Evolutionary conservation across 2,888 invertebrate species (phyloP).

Genomic region (Clivina fossor): DNA sequence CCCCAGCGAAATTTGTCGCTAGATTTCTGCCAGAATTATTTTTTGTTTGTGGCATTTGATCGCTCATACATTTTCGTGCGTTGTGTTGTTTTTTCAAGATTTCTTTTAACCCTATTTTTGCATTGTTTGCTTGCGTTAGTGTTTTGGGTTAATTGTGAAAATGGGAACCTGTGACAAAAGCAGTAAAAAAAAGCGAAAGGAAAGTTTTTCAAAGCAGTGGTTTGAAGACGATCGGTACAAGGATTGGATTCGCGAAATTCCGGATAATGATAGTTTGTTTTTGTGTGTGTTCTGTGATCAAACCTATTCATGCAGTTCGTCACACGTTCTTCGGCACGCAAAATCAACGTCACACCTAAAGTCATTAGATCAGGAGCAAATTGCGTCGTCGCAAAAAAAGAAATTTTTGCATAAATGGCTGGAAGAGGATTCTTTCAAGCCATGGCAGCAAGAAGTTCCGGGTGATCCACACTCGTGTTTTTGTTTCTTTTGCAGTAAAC

Average conservation of each 20-base stretch:
- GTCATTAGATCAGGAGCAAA: not conserved
- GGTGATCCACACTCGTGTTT: conserved; percentile 2
- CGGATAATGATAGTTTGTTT: not conserved
- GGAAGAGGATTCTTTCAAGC: conserved; percentile 11
- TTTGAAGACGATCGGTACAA: not conserved
- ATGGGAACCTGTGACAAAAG: no score
- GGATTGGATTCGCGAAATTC: not conserved
- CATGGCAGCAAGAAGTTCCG: conserved; percentile 13
- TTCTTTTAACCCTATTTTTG: no score
- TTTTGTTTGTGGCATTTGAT: no score
- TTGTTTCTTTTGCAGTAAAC: conserved; percentile 15
- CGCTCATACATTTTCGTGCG: no score
- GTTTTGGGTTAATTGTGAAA: no score
- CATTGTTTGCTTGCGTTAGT: no score
- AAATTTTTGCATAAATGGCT: conserved; percentile 15
- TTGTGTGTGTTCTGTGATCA: not conserved
- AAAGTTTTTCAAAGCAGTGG: not conserved
- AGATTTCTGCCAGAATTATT: no score
- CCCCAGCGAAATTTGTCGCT: no score
- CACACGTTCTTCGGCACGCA: not conserved
- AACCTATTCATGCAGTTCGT: not conserved
- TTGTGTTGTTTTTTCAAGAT: no score
- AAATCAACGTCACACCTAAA: not conserved
- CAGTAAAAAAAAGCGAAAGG: not conserved
- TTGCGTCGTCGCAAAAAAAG: not conserved